These are phyloP conservation scores for Ataeniobius toweri DNA, from an alignment of 2,797 vertebrate genomes.

Conservation along the genomic window DNA sequence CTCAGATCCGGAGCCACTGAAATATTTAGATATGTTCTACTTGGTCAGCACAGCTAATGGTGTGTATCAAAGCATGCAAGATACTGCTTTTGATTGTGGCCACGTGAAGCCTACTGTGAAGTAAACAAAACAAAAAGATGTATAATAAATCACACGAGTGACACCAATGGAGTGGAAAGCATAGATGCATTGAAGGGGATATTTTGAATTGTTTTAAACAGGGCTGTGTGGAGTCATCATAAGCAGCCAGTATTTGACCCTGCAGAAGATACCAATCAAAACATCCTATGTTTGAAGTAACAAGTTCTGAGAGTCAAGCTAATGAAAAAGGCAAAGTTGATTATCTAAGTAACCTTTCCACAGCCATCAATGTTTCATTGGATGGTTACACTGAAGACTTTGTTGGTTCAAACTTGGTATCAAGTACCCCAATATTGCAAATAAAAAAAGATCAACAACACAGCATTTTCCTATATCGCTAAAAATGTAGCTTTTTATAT, in stretches of 20 bases:
- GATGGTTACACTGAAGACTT: not conserved
- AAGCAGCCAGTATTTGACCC: not conserved
- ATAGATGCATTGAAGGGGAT: not conserved
- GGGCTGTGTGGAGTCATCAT: not conserved
- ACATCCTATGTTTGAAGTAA: too few species aligned
- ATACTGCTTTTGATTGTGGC: not conserved
- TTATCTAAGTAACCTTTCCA: not conserved
- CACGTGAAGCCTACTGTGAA: not conserved
- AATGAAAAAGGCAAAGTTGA: not conserved
- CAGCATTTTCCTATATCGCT: not conserved
- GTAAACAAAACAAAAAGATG: not conserved
- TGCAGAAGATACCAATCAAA: not conserved
- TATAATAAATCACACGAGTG: not conserved
- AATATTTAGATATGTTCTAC: conserved; percentile 4
- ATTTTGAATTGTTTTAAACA: not conserved
- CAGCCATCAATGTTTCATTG: not conserved
- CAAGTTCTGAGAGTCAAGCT: not conserved
- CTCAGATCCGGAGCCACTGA: not conserved
- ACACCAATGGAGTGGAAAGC: not conserved
- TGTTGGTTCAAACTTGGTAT: not conserved
- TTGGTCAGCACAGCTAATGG: not conserved
- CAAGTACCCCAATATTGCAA: not conserved
- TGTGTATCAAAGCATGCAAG: not conserved
- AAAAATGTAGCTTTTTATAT: not conserved
- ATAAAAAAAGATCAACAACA: not conserved